These are phyloP conservation scores for Psophia crepitans DNA, from an alignment of 2,113 vertebrate genomes.

Conservation along the genomic window DNA sequence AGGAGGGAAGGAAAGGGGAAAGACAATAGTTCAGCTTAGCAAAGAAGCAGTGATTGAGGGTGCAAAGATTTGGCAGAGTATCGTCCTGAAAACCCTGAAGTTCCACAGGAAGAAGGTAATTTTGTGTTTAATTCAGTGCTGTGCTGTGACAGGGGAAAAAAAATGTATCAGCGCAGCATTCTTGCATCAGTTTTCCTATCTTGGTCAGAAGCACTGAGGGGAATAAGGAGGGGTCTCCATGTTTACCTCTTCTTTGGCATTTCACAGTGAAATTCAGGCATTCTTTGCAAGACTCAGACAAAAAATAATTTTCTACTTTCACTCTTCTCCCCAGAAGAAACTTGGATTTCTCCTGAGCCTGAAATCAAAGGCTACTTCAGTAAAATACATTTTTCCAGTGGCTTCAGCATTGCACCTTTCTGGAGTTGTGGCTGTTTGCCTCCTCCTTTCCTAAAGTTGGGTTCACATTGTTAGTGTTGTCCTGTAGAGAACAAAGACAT, in stretches of 20 bases:
- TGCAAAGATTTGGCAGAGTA: constrained; percentile 25
- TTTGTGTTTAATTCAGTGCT: not conserved
- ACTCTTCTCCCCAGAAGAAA: not conserved
- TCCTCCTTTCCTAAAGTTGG: not conserved
- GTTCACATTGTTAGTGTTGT: not conserved
- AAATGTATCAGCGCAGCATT: not conserved
- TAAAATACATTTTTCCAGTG: not conserved
- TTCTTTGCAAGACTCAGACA: not conserved
- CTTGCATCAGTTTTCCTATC: not conserved
- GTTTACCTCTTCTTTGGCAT: not conserved
- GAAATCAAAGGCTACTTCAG: not conserved
- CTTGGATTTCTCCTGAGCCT: not conserved
- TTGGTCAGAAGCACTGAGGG: not conserved
- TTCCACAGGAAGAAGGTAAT: constrained; percentile 47
- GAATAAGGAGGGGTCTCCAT: not conserved
- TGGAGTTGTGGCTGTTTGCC: not conserved
- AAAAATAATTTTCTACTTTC: not conserved
- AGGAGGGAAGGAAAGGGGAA: constrained; percentile 45
- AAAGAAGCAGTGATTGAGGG: not conserved
- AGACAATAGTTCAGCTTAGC: constrained; percentile 31
- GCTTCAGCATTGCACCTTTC: not conserved
- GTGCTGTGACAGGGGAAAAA: not conserved
- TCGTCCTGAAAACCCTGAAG: constrained; percentile 22
- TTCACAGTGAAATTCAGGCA: not conserved
- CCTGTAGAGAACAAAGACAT: not conserved